Base-by-base conservation (phyloP, 2,113 vertebrate species). In the Xiphophorus maculatus region DNA sequence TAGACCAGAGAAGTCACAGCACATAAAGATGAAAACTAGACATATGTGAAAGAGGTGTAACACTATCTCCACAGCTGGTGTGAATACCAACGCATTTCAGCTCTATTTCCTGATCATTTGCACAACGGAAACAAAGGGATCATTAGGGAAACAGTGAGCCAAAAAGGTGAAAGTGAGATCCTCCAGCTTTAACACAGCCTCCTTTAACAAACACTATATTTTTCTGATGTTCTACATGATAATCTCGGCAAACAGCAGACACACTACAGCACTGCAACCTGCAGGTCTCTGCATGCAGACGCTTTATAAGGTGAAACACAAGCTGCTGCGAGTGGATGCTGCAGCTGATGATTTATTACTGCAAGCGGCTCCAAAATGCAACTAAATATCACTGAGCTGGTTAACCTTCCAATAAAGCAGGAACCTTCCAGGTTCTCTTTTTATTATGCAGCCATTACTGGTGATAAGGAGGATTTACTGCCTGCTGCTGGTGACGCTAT, bases 91-190 rank as follows among this genome's bases (percentile, higher is more conserved):
- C 87, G 84, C 85, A 93, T 88, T 85, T 83, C 84, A 90, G 84
- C 84, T 79, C 76, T 77, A 66, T 84, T 87, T 90, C 83, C 91
- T 90, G 88, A 93, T 88, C 84, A 90, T 90, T 89, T 84, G 73
- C 83, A 54, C 4, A 67, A 29, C 63, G 30, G 76, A 73, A 79
- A 84, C 85, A 25, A 66, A 74, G 77, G 77, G 83, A 62, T 83
- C 63, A 84, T 84, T 82, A 73, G 61, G 35, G 83, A 80, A 73
- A 78, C 69, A 58, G 25, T 69, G 84, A 67, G 44, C 44, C 44
- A 19, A 17, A 17, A 19, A 48, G 44, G 5, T 19, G 44, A 48
- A 81, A 6, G 74, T 0, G 1, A 35, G 51, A 29, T 74, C 71
- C 10, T 80, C 44, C 0, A 8, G 30, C 66, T 44, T 30, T 4